phyloP scores from a whole-genome alignment of 2,797 vertebrate species.

The Sandelia bainsii region DNA sequence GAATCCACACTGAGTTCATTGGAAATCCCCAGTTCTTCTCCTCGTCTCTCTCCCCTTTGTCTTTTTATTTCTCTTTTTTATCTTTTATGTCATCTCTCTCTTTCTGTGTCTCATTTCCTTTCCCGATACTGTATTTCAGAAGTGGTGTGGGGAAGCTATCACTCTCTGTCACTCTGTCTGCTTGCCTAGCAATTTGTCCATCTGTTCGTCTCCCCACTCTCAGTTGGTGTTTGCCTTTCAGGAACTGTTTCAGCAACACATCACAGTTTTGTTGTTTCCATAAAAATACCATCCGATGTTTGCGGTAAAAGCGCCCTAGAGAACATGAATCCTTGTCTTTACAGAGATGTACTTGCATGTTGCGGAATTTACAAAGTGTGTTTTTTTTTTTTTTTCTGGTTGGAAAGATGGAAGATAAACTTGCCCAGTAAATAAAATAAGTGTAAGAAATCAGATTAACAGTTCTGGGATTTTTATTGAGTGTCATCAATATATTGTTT shows the following conservation, averaged over 20 bases:
- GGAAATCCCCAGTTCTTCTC: conserved; percentile 66
- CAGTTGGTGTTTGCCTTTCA: conserved; percentile 26
- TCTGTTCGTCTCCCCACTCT: conserved; percentile 54
- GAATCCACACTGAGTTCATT: conserved; percentile 55
- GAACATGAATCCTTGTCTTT: conserved; percentile 23
- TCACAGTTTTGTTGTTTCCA: conserved; percentile 33
- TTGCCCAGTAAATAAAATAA: background rate
- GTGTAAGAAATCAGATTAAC: conserved; percentile 22
- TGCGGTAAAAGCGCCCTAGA: background rate
- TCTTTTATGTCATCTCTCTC: conserved; percentile 69
- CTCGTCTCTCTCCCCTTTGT: conserved; percentile 36
- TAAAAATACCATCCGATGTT: conserved; percentile 47
- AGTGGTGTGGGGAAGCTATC: conserved; percentile 66
- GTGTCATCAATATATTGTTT: conserved; percentile 16
- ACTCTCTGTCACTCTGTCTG: conserved; percentile 45
- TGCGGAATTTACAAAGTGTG: background rate
- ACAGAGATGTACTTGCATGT: background rate
- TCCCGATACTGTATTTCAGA: conserved; percentile 58
- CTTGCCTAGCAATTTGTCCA: conserved; percentile 61
- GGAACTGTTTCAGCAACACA: conserved; percentile 22
- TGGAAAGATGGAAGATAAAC: background rate
- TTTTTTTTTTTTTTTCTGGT: background rate
- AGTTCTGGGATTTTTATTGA: conserved; percentile 1
- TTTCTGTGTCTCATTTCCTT: conserved; percentile 71
- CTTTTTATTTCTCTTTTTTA: conserved; percentile 61